Base-by-base conservation (phyloP, 2,113 vertebrate species). In the Prolemur simus region DNA sequence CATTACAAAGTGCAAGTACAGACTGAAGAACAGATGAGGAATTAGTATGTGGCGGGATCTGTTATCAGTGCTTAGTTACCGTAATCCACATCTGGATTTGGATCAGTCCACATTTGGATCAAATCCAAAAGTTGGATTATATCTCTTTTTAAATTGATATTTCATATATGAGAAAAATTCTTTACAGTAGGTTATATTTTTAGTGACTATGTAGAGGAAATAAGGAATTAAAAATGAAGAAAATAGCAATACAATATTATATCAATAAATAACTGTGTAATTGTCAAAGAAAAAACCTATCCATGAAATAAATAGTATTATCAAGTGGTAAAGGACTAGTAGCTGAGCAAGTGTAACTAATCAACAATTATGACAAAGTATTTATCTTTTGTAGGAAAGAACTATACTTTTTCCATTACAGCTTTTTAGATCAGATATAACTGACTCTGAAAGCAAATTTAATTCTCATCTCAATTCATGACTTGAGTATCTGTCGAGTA, bases 381-480 rank as follows among this genome's bases (percentile, higher is more conserved):
- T 91, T 98, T 91, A 12, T 90, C 83, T 78, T 78, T 83, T 92
- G 5, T 89, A 54, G 63, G 7, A 32, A 86, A 12, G 29, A 69
- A 76, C 94, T 97, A 80, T 96, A 12, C 11, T 83, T 92, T 87
- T 93, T 34, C 15, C n/a, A 71, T 87, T 87, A 94, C 18, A 95
- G 39, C 32, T 94, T 97, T 98, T 97, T 94, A 92, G 42, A 80
- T 89, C 86, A 97, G 64, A 89, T 89, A 86, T 88, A 64, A 52
- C 23, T 91, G 13, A 14, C 29, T 92, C 39, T 92, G 88, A 95
- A 96, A 95, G 58, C 66, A 97, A 89, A 96, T 96, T 92, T 87
- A 92, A 87, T 94, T 93, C 94, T 98, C 42, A 85, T 96, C 96
- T 27, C 39, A 92, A 74, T 98, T 97, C 20, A 56, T 96, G 85